Base-by-base conservation (phyloP, 2,888 invertebrate species). In the Timandra comae region DNA sequence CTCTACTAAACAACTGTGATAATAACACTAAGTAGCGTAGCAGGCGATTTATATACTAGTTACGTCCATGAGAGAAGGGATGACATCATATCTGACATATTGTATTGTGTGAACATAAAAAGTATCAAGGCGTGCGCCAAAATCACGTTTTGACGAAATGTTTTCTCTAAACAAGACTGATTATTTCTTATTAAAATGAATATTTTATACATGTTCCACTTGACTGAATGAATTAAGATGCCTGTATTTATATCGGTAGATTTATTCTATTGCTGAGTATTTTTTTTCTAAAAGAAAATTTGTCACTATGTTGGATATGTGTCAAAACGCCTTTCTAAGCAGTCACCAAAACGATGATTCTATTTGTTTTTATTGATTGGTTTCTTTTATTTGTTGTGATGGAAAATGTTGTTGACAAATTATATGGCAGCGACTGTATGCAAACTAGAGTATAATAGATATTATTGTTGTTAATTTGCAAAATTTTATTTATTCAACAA, bases 151-250 rank as follows among this genome's bases (percentile, higher is more conserved):
- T 72, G 76, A 67, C 73, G 55, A 71, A 79, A 81, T 72, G 73
- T 85, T 86, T 86, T 86, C 82, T 85, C 81, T 81, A 82, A 85
- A 81, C 80, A 86, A 87, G 86, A 87, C 86, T 87, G 86, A 87
- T 86, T 87, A 86, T 86, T 86, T 86, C 84, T 86, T 85, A 79
- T 82, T 84, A 74, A 84, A 69, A 70, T 76, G 68, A 75, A 82
- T 84, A 79, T 82, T 84, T 84, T 84, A 78, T 82, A 85, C 81
- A 75, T 71, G 72, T 82, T 82, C 77, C 81, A 75, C 73, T 84
- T 79, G 82, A 81, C 82, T 81, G 84, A 84, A 76, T 82, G 80
- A 75, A 80, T 78, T 78, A 77, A 78, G 79, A 77, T 73, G 76
- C 71, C 77, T 81, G 77, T 80, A 79, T 79, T 80, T 76, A 65